Base-by-base conservation (phyloP, 1,140 invertebrate species). In the Babylonia areolata region DNA sequence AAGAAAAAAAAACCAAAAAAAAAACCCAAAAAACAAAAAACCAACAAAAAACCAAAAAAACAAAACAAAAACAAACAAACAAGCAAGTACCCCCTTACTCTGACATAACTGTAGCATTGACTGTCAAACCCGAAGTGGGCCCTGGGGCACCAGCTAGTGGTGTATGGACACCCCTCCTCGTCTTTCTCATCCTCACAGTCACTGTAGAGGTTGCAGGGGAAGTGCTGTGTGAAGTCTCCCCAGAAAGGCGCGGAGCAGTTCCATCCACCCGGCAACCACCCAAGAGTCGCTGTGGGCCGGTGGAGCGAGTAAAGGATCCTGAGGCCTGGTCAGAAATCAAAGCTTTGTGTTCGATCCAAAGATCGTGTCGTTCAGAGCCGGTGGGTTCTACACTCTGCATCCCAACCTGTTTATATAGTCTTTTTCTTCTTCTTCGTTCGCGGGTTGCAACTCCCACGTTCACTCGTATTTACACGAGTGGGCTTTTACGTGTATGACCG, bases 181-280 rank as follows among this genome's bases (percentile, higher is more conserved):
- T 81, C 79, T 33, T 81, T 42, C 9, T 42, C 79, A 20, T 46
- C 42, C 39, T 46, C 9, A 23, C 79, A 81, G 79, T 81, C 79
- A 23, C 23, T n/a, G 28, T 31, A 23, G 33, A 81, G 79, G 79
- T 81, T 81, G 40, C 79, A 81, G 1, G 79, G 79, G 40, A 81
- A 81, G 42, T 81, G 79, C 40, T 46, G 79, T 15, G 23, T 23
- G 42, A 81, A 81, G 79, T 81, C 79, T 17, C 39, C 28, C 79
- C 79, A 81, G 79, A 46, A 28, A 9, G 79, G 39, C 28, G 51
- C 79, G 42, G 79, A 81, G 40, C 79, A 81, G 79, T 81, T 81
- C 79, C 79, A 81, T 42, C 42, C 40, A 28, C 79, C 42, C 40
- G 1, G 0, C 79, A 46, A 28, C n/a, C 51, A 12, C n/a, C 28